A percentile compares a stretch with the other conserved stretches of the same genome.
Evolutionary conservation across 2,113 vertebrate genomes (phyloP).

Genomic region (Cygnus buccinator): DNA sequence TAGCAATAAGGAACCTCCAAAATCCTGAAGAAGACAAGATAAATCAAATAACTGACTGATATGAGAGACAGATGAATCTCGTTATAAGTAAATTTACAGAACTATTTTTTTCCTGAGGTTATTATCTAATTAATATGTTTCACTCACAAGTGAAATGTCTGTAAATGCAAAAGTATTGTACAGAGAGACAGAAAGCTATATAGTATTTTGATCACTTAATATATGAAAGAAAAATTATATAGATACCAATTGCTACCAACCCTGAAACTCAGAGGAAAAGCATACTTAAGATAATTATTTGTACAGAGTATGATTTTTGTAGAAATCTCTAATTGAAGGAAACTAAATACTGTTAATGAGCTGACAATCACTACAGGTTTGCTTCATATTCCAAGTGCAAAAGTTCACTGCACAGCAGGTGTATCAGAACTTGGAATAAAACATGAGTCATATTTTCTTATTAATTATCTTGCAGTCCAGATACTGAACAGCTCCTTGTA

Average conservation of each 20-base stretch:
- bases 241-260: not conserved
- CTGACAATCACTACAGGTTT: not conserved
- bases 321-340: not conserved
- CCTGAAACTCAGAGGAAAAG: not conserved
- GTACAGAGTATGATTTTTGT: not conserved
- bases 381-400: slow-evolving; percentile 43
- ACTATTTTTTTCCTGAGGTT: not conserved
- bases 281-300: not conserved
- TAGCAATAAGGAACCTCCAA: not conserved
- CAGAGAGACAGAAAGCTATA: not conserved
- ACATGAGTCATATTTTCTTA: not conserved
- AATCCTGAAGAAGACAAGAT: not conserved
- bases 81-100: not conserved
- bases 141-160: not conserved
- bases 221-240: not conserved
- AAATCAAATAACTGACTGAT: not conserved
- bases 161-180: not conserved
- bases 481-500: not conserved
- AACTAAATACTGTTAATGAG: slow-evolving; percentile 33
- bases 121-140: not conserved
- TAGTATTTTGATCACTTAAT: not conserved
- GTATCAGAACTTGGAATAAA: slow-evolving; percentile 33
- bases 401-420: slow-evolving; percentile 43
- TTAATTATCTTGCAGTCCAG: not conserved
- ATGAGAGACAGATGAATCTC: not conserved